Conservation (phyloP, 2,888 invertebrate genomes). For the Argyresthia goedartella region DNA sequence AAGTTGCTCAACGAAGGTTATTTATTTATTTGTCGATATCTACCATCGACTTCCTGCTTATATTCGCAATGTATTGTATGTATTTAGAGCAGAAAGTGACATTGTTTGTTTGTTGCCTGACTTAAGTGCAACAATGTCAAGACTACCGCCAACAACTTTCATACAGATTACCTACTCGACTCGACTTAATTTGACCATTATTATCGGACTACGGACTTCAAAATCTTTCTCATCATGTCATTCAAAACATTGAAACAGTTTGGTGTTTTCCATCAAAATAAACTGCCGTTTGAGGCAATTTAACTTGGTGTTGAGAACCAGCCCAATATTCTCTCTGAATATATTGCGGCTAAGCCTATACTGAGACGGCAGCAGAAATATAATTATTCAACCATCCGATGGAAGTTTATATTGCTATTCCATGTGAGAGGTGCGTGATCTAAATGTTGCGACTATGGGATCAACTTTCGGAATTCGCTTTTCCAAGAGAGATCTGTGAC, state of each 20-base stretch:
- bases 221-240: conserved; percentile 34
- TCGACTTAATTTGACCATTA: conserved; percentile 30
- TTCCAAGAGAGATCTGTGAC: conserved; percentile 4
- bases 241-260: conserved; percentile 20
- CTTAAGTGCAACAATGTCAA: neutral
- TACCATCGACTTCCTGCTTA: conserved; percentile 16
- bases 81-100: neutral
- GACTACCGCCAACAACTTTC: conserved; percentile 8
- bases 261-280: neutral
- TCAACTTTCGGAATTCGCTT: conserved; percentile 3
- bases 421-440: neutral
- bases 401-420: too few relatives aligned
- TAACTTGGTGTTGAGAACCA: neutral
- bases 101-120: conserved; percentile 16
- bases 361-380: neutral
- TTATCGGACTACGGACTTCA: conserved; percentile 22
- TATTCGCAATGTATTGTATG: conserved; percentile 10
- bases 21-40: conserved; percentile 12
- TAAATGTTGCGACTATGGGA: neutral
- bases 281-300: neutral
- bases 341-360: neutral
- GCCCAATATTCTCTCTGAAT: neutral
- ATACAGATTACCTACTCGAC: conserved; percentile 4
- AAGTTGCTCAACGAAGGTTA: conserved; percentile 24
- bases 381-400: too few relatives aligned